Evolutionary conservation across 1,140 invertebrate genomes (phyloP), one percentile per base, ranked within the genome.

Genomic region (Calycopis cecrops): DNA sequence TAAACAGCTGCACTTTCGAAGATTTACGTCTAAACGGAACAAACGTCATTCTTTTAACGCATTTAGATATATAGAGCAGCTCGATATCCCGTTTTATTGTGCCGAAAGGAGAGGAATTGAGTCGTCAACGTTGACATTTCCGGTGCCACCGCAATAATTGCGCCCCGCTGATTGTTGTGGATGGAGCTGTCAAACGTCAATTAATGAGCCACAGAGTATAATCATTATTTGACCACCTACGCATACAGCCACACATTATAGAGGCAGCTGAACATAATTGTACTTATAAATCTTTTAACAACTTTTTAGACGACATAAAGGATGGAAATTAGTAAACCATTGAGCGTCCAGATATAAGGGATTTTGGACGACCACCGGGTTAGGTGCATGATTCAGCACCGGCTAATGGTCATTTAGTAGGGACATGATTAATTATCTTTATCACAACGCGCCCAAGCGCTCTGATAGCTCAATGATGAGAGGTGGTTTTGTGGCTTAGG

Each of bases 151-250:
- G 59, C 61, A 67, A 71, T 64, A 73, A 72, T 62, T 66, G 71
- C 73, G 60, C 63, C 80, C 83, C 70, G 79, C 79, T 77, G 83
- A 55, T 81, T 83, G 76, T 85, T 85, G 78, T 83, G 79, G 81
- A 80, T 9, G 73, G 73, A 78, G 62, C 68, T 76, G 76, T 83
- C 80, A 81, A 65, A 69, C 53, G 35, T 60, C 59, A 64, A 83
- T 81, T 86, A 83, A 83, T 76, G 76, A 78, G 66, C 53, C 52
- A 69, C 63, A 71, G 64, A 79, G 73, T 63, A 66, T 54, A 65
- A 69, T 62, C 59, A 63, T 37, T 28, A 28, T 28, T 48, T 50
- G 73, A 62, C 73, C 76, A 77, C 74, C 73, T 51, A 67, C 65
- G 56, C 60, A 52, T 42, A 64, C 34, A 52, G 35, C 52, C 14